A percentile compares a stretch with the other conserved stretches of the same genome.
These are phyloP conservation scores for Ophraella communa DNA, from an alignment of 2,888 invertebrate genomes.

Conservation along the genomic window DNA sequence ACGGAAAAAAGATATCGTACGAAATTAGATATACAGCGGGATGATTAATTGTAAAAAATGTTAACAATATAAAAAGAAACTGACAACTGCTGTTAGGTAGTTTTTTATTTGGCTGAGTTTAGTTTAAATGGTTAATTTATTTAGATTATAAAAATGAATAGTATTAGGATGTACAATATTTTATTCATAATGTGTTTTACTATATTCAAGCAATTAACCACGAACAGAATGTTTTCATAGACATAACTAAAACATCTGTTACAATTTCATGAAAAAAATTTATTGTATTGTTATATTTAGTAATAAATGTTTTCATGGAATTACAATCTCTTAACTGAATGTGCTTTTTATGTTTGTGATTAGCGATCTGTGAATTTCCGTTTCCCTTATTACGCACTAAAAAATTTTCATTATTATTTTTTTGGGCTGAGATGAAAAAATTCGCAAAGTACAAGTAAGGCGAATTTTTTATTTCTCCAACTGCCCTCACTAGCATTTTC, in stretches of 20 bases:
- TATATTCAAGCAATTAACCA: not conserved
- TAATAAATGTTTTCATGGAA: too few relatives aligned
- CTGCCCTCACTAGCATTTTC: too few relatives aligned
- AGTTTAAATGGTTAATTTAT: not conserved
- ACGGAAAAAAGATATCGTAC: slow-evolving; percentile 24
- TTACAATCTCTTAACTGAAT: too few relatives aligned
- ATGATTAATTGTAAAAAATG: slow-evolving; percentile 39
- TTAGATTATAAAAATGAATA: not conserved
- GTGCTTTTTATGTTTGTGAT: too few relatives aligned
- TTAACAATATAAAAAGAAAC: slow-evolving; percentile 18
- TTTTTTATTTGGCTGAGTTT: slow-evolving; percentile 6
- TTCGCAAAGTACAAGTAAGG: too few relatives aligned
- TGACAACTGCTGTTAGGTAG: slow-evolving; percentile 4
- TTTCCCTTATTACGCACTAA: too few relatives aligned
- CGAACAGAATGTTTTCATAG: not conserved
- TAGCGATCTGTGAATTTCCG: too few relatives aligned
- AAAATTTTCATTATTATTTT: too few relatives aligned
- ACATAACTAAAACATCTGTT: not conserved
- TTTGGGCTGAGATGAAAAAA: too few relatives aligned
- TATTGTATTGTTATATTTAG: too few relatives aligned
- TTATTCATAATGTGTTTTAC: not conserved
- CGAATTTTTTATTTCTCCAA: too few relatives aligned
- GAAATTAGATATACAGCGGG: slow-evolving; percentile 25
- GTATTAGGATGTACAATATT: not conserved
- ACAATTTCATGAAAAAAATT: too few relatives aligned